Conservation (phyloP, 2,113 vertebrate genomes). For the Stigmatopora argus region DNA sequence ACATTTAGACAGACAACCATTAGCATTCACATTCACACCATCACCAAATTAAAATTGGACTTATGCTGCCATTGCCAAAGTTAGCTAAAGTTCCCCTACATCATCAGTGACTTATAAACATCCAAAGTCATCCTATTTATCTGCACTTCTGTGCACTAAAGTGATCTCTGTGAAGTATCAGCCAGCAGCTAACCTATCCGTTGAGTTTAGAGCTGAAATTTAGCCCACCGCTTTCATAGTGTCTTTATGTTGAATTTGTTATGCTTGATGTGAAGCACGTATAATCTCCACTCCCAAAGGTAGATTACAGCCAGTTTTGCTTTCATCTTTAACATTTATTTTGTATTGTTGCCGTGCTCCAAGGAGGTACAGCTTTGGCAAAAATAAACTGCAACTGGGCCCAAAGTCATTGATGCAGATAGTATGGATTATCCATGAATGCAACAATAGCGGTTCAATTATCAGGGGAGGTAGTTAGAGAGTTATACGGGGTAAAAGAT, state of each 20-base stretch:
- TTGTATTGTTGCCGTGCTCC: constrained; percentile 40
- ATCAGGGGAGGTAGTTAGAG: background rate
- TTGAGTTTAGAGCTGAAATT: constrained; percentile 36
- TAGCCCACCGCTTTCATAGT: constrained; percentile 43
- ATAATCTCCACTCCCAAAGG: constrained; percentile 63
- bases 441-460: constrained; percentile 12
- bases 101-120: background rate
- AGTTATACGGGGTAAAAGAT: background rate
- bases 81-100: too few species aligned
- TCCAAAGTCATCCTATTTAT: constrained; percentile 4
- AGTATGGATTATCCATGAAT: constrained; percentile 29
- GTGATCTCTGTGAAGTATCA: constrained; percentile 15
- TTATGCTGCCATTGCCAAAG: too few species aligned
- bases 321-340: constrained; percentile 47
- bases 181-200: constrained; percentile 37
- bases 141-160: constrained; percentile 17
- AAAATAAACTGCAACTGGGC: constrained; percentile 32
- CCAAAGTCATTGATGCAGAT: constrained; percentile 49
- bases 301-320: constrained; percentile 57
- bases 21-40: too few species aligned
- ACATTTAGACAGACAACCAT: too few species aligned
- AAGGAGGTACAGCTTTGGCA: constrained; percentile 38
- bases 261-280: constrained; percentile 58
- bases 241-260: constrained; percentile 49
- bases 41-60: too few species aligned